Evolutionary conservation across 2,888 invertebrate species (phyloP).

Genomic region (Nomada ferruginata): DNA sequence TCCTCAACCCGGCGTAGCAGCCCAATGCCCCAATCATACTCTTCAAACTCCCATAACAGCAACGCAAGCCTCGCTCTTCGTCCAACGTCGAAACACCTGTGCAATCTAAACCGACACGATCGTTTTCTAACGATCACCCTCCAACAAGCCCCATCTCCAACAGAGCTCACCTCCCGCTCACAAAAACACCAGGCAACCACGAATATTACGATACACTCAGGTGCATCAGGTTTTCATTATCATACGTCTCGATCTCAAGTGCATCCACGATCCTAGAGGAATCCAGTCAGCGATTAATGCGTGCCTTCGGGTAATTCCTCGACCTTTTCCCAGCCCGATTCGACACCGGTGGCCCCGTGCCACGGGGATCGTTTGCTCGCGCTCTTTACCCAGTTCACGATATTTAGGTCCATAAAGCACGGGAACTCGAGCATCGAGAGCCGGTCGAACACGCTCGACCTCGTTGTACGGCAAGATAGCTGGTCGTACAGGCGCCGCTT

Average conservation of each 20-base stretch:
- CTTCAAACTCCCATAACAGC: too few species aligned
- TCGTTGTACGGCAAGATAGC: conserved; percentile 57
- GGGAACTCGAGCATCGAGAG: conserved; percentile 37
- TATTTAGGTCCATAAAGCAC: conserved; percentile 61
- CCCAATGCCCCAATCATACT: too few species aligned
- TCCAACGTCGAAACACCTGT: too few species aligned
- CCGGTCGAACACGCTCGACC: conserved; percentile 67
- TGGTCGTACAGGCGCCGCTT: background rate
- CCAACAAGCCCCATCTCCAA: too few species aligned
- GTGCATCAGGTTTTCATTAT: background rate
- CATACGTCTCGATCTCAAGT: background rate
- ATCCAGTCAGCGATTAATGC: conserved; percentile 1
- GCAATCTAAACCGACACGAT: too few species aligned
- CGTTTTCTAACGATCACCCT: too few species aligned
- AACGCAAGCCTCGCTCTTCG: too few species aligned
- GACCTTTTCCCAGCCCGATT: conserved; percentile 10
- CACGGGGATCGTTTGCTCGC: conserved; percentile 12
- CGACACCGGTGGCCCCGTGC: conserved; percentile 6
- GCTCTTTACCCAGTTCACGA: conserved; percentile 60
- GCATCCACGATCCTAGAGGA: background rate
- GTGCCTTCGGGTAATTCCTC: conserved; percentile 7
- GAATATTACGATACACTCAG: background rate
- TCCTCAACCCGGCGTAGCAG: too few species aligned
- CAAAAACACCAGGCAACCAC: too few species aligned
- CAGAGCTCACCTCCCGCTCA: too few species aligned